Evolutionary conservation across 2,797 vertebrate genomes (phyloP), one percentile per base, ranked within the genome.

Genomic region (Brachyrhaphis roseni): DNA sequence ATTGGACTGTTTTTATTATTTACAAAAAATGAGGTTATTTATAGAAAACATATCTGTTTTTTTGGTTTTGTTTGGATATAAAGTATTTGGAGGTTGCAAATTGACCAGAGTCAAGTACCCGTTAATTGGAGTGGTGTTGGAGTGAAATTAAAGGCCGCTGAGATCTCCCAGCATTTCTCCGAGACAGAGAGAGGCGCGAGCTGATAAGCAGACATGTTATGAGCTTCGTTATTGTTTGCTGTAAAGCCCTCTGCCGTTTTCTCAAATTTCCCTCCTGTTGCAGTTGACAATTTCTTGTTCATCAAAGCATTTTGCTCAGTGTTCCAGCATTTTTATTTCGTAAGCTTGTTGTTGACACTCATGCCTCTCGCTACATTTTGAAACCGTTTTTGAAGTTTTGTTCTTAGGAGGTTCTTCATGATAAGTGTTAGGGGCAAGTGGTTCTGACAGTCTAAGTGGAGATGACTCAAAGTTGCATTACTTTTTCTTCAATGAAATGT

Each of bases 71-170:
- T 47, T 26, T 23, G 7, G 46, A 7, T 89, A 87, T 89, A 88
- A 82, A 84, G 88, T 74, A 84, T 91, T 81, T 88, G 83, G 90
- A 90, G 83, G 87, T 89, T 77, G 76, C 81, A 77, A 77, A 77
- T 89, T 85, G 80, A 87, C 80, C 84, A 92, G 86, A 88, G 83
- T 92, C 82, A 81, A 85, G 88, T 89, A 88, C 74, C 82, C 79
- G 77, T 91, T 91, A 92, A 95, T 94, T 94, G 92, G 84, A 92
- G 83, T 80, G 80, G 82, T 90, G 87, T 78, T 87, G 86, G 78
- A 79, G 89, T 87, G 88, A 88, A 93, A 84, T 87, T 85, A 90
- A 94, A 94, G 85, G 86, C 89, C 88, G 84, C 53, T 10, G 20
- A 90, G 86, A 82, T 85, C 90, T 88, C 82, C 84, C 78, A 86